Evolutionary conservation across 1,140 invertebrate genomes (phyloP).

Genomic region (Alviniconcha marisindica): DNA sequence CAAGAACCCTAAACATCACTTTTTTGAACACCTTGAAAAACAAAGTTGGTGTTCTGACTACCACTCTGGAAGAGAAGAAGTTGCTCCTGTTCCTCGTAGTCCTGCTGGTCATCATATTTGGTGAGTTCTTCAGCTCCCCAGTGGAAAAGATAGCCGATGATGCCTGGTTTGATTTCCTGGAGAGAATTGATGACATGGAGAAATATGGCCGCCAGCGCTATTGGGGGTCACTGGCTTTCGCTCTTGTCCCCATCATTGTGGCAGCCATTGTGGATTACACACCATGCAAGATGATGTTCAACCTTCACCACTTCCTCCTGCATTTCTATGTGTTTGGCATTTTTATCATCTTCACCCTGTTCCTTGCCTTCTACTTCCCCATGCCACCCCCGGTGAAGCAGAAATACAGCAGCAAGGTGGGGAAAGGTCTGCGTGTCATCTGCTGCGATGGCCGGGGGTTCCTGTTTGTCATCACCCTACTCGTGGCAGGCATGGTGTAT

Average conservation of each 20-base stretch:
- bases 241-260: constrained; percentile 64
- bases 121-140: constrained; percentile 68
- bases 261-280: constrained; percentile 66
- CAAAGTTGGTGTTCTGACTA: constrained; percentile 28
- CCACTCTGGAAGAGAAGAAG: constrained; percentile 41
- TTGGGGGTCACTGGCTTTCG: constrained; percentile 66
- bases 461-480: constrained; percentile 63
- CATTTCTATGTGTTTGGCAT: constrained; percentile 71
- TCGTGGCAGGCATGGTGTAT: constrained; percentile 66
- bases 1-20: constrained; percentile 14
- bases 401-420: constrained; percentile 61
- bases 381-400: constrained; percentile 61
- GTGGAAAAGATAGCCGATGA: constrained; percentile 73
- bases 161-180: constrained; percentile 73
- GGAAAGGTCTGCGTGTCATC: constrained; percentile 56
- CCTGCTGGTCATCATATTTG: constrained; percentile 61
- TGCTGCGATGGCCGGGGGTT: constrained; percentile 65
- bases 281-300: constrained; percentile 62
- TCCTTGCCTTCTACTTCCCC: constrained; percentile 67
- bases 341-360: constrained; percentile 62
- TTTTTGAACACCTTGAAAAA: constrained; percentile 40
- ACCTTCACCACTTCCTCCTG: constrained; percentile 68
- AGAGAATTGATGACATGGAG: constrained; percentile 72
- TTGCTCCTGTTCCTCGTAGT: constrained; percentile 62
- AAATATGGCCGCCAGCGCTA: constrained; percentile 72